Evolutionary conservation across 92 coral and sea anemone genomes (phyloP), one percentile per base, ranked within the genome.

Genomic region (Parazoanthus atlanticus): DNA sequence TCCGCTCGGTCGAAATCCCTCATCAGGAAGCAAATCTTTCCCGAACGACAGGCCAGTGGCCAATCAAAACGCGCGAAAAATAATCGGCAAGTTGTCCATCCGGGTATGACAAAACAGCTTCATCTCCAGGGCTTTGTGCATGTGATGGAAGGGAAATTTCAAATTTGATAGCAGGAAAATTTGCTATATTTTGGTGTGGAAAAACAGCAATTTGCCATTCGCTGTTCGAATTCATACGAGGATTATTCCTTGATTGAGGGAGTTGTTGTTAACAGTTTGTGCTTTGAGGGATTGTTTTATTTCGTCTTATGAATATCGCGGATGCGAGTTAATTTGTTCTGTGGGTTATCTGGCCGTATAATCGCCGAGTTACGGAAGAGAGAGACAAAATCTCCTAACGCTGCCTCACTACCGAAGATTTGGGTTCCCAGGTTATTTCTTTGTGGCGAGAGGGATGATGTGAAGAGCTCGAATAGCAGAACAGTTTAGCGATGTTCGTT

Each of bases 291-390:
- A 84, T 70, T 84, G 87, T 38, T 84, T 40, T 84, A 74, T 84
- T 84, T 43, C 78, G 84, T 84, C 78, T 70, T 65, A 84, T 84
- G 78, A 58, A 76, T 69, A 43, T 84, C 87, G 78, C 87, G 78
- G 87, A 84, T 84, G 87, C 74, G 38, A 75, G 54, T 70, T 84
- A 84, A 84, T 84, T 84, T 84, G 87, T 84, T 84, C 69, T 70
- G 87, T 54, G 69, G 78, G 76, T 70, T 65, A 84, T 84, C 78
- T 84, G 87, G 87, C 79, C 28, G 38, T 72, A 84, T 34, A 84
- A 70, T 84, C 87, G 66, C 40, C n/a, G 66, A 29, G 78, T 84
- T 84, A 43, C 87, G 87, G 87, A 84, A 84, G 79, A 28, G 87
- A 69, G 67, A 72, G 40, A 43, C 10, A 52, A 80, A 78, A 54